Evolutionary conservation across 2,113 vertebrate species (phyloP), one percentile per base, ranked within the genome.

Genomic region (Ornithorhynchus anatinus): DNA sequence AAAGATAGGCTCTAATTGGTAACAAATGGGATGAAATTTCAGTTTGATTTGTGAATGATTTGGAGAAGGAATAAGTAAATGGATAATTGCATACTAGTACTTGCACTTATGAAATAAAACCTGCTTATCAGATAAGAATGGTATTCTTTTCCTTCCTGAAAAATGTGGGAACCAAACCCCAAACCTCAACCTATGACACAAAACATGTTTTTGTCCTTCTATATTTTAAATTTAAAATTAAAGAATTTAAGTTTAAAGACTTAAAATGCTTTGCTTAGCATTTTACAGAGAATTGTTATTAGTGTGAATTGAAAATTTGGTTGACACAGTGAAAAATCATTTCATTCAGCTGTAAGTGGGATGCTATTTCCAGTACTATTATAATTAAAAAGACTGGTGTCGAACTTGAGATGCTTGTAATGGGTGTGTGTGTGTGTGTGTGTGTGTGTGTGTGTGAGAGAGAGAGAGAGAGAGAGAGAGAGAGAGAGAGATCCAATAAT

Each of bases 221-320:
- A n/a, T n/a, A n/a, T n/a, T n/a, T n/a, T n/a, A n/a, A n/a, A n/a
- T n/a, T n/a, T n/a, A n/a, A n/a, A n/a, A n/a, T n/a, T n/a, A n/a
- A n/a, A n/a, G n/a, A n/a, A n/a, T 29, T 2, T 27, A 38, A 2
- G 10, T 68, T 81, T 33, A 52, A 52, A 52, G 25, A 52, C 33
- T 33, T 59, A 10, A 22, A 65, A 59, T 15, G 17, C 3, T 33
- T 5, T 59, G 36, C 2, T 51, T 22, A 58, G 15, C 23, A 8
- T 69, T 81, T 83, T 71, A 20, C 37, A 42, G 62, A 52, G 40
- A 29, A 76, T 2, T 7, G 29, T 1, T 3, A 61, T 50, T 60
- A 45, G 3, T 17, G 4, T 43, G 32, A 65, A 50, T 2, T 16
- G 12, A 59, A 8, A 16, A 22, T 7, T 33, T 44, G 36, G 27